Evolutionary conservation across 2,113 vertebrate genomes (phyloP).

Genomic region (Prietella phreatophila): DNA sequence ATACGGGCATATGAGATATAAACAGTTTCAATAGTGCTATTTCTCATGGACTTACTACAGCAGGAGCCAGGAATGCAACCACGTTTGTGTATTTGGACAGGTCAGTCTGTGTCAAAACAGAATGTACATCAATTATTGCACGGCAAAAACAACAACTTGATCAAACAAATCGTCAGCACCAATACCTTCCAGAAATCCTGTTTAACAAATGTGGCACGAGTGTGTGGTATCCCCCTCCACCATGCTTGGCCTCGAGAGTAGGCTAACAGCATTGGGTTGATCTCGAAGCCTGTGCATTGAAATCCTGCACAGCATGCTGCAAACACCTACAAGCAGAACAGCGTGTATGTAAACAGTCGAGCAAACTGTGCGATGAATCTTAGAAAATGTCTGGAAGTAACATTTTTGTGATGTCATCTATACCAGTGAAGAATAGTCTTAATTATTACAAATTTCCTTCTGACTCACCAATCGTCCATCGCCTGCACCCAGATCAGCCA

Average conservation of each 20-base stretch:
- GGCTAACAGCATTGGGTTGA: slow-evolving; percentile 54
- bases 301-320: slow-evolving; percentile 48
- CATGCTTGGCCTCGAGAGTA: slow-evolving; percentile 43
- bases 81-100: slow-evolving; percentile 55
- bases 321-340: slow-evolving; percentile 44
- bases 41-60: slow-evolving; percentile 43
- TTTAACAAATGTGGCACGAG: slow-evolving; percentile 42
- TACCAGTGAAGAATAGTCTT: neutral
- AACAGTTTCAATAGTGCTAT: neutral
- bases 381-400: neutral
- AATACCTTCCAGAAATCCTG: slow-evolving; percentile 56
- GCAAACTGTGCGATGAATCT: neutral
- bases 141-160: neutral
- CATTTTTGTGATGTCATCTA: neutral
- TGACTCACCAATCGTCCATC: slow-evolving; percentile 47
- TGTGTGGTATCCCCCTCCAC: slow-evolving; percentile 46
- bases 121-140: neutral
- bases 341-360: neutral
- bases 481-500: slow-evolving; percentile 52
- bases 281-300: slow-evolving; percentile 57
- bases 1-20: neutral
- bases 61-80: slow-evolving; percentile 51
- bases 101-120: slow-evolving; percentile 47
- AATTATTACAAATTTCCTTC: neutral
- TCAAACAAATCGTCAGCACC: no score